A percentile compares a stretch with the other conserved stretches of the same genome.
These are phyloP conservation scores for Antheraea mylitta DNA, from an alignment of 1,140 invertebrate genomes.

Conservation along the genomic window DNA sequence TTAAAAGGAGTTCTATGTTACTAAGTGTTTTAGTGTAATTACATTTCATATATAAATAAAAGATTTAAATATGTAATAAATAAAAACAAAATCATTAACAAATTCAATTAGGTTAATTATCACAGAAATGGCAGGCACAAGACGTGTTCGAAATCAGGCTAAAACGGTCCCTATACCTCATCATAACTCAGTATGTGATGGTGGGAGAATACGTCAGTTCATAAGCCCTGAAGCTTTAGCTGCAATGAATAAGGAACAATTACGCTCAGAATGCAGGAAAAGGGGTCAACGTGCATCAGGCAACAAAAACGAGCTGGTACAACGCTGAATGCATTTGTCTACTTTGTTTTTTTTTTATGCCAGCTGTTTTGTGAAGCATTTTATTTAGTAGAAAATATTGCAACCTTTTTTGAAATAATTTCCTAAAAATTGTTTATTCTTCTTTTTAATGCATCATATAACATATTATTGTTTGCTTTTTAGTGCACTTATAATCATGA, in stretches of 20 bases:
- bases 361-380: slow-evolving; percentile 52
- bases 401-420: slow-evolving; percentile 8
- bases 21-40: no score
- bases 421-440: not conserved
- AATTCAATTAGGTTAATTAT: slow-evolving; percentile 13
- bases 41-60: not conserved
- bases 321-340: slow-evolving; percentile 49
- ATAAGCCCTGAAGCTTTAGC: slow-evolving; percentile 73
- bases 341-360: slow-evolving; percentile 52
- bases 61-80: slow-evolving; percentile 2
- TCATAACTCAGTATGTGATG: slow-evolving; percentile 65
- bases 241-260: slow-evolving; percentile 81
- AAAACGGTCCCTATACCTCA: slow-evolving; percentile 62
- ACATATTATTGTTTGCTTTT: not conserved
- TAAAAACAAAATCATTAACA: not conserved
- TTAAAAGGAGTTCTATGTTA: no score
- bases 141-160: slow-evolving; percentile 66
- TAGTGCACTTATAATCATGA: not conserved
- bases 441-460: not conserved
- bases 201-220: slow-evolving; percentile 64
- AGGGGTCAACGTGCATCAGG: slow-evolving; percentile 80
- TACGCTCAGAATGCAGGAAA: slow-evolving; percentile 81
- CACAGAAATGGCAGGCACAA: slow-evolving; percentile 51
- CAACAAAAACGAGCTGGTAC: slow-evolving; percentile 83
- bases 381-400: slow-evolving; percentile 13